A percentile compares a stretch with the other conserved stretches of the same genome.
Evolutionary conservation across 2,113 vertebrate genomes (phyloP).

Genomic region (Steatornis caripensis): DNA sequence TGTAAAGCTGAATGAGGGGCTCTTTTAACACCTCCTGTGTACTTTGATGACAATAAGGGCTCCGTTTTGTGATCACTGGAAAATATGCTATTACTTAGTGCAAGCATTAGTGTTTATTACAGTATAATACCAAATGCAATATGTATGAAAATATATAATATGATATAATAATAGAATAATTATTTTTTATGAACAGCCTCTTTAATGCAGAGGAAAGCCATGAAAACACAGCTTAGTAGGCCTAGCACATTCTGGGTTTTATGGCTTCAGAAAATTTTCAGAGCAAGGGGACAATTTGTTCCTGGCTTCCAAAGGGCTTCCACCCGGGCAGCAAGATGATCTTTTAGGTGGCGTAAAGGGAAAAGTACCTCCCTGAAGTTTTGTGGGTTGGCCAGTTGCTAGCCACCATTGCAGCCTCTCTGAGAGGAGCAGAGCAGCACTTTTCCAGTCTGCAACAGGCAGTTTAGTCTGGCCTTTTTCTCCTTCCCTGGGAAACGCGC

Average conservation of each 20-base stretch:
- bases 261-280: background rate
- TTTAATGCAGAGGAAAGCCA: background rate
- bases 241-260: background rate
- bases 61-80: background rate
- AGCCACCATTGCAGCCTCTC: background rate
- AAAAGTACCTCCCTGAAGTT: background rate
- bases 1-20: background rate
- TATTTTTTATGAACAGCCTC: background rate
- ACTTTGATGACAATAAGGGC: background rate
- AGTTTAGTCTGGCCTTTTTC: background rate
- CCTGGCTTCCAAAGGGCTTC: background rate
- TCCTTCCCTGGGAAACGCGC: rapidly evolving
- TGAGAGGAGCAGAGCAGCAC: background rate
- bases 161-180: background rate
- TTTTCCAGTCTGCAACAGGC: too few species aligned
- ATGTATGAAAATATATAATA: background rate
- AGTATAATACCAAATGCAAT: background rate
- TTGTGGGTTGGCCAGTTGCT: rapidly evolving
- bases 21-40: background rate
- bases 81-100: background rate
- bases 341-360: background rate
- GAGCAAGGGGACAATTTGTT: background rate
- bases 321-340: background rate
- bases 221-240: background rate
- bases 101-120: background rate